Evolutionary conservation across 2,113 vertebrate species (phyloP).

Genomic region (Macquaria australasica): DNA sequence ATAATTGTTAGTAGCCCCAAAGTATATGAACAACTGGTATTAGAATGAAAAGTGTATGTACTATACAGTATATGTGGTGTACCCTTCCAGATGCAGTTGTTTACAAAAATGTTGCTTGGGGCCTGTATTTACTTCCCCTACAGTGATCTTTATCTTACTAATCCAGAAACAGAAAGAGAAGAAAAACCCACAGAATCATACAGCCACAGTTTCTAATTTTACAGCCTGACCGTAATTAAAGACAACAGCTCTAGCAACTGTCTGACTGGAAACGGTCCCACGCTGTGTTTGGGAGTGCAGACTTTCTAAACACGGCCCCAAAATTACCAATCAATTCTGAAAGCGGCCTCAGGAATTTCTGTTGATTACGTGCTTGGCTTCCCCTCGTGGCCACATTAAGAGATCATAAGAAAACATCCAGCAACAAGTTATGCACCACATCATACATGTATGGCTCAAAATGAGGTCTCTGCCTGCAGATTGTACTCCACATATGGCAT

Average conservation of each 20-base stretch:
- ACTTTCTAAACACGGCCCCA: slow-evolving; percentile 61
- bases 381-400: slow-evolving; percentile 62
- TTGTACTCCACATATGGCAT: neutral
- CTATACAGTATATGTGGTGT: neutral
- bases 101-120: neutral
- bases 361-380: slow-evolving; percentile 65
- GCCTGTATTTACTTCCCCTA: slow-evolving; percentile 31
- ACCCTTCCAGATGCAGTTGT: slow-evolving; percentile 40
- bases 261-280: slow-evolving; percentile 65
- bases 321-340: slow-evolving; percentile 73
- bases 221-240: slow-evolving; percentile 74
- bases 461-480: slow-evolving; percentile 19
- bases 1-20: neutral
- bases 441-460: slow-evolving; percentile 22
- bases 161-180: slow-evolving; percentile 46
- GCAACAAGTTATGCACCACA: slow-evolving; percentile 23
- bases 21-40: neutral
- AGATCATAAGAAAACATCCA: slow-evolving; percentile 49
- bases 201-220: slow-evolving; percentile 72
- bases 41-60: neutral
- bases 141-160: slow-evolving; percentile 65
- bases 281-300: slow-evolving; percentile 46
- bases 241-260: slow-evolving; percentile 62
- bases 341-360: slow-evolving; percentile 67
- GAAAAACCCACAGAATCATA: slow-evolving; percentile 67